Conservation (phyloP, 2,113 vertebrate genomes). For the Cryptoleucopteryx plumbea region DNA sequence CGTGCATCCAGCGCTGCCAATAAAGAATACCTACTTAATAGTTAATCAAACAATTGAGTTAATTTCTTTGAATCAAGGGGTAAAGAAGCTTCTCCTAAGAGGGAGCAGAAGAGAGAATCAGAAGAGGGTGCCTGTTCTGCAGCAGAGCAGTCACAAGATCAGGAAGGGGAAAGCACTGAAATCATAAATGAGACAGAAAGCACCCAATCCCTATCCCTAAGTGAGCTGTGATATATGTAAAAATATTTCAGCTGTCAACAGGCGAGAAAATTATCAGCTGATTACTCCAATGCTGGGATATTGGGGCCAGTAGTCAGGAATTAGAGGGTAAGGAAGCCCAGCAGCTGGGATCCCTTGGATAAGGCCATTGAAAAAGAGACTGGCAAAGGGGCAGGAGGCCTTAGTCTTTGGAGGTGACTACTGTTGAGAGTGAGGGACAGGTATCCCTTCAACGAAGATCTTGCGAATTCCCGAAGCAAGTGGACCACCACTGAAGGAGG, state of each 20-base stretch:
- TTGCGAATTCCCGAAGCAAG: not conserved
- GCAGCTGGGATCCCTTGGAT: not conserved
- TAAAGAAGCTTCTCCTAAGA: not conserved
- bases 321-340: not conserved
- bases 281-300: not conserved
- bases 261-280: not conserved
- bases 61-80: not conserved
- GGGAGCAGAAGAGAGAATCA: not conserved
- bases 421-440: not conserved
- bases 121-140: not conserved
- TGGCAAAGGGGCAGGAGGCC: not conserved
- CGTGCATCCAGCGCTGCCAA: too few species aligned
- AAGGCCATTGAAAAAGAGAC: not conserved
- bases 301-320: not conserved
- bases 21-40: too few species aligned
- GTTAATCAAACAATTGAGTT: too few species aligned
- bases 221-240: not conserved
- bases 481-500: not conserved
- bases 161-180: not conserved
- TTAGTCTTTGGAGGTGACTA: not conserved
- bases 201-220: not conserved
- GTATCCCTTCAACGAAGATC: not conserved
- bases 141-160: not conserved
- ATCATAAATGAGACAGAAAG: not conserved
- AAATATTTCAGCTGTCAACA: not conserved